These are phyloP conservation scores for Cantharis rufa DNA, from an alignment of 2,888 invertebrate species.

Conservation along the genomic window DNA sequence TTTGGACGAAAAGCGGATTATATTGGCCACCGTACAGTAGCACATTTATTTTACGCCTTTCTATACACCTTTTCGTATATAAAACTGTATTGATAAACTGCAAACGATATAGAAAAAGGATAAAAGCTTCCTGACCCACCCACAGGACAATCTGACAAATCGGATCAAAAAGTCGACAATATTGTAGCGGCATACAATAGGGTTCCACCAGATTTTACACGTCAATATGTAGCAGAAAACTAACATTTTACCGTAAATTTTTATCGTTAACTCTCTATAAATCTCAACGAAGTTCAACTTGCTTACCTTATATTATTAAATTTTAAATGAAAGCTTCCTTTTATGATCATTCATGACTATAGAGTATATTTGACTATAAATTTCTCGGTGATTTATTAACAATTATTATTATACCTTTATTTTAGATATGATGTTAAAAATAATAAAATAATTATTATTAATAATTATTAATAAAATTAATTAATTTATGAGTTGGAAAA, in stretches of 20 bases:
- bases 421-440: no score
- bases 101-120: conserved; percentile 55
- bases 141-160: conserved; percentile 57
- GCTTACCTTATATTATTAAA: background rate
- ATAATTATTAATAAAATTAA: no score
- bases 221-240: conserved; percentile 44
- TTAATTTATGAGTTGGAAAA: background rate
- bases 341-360: background rate
- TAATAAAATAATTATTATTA: no score
- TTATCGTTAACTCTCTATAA: conserved; percentile 10
- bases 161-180: conserved; percentile 60
- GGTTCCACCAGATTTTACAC: conserved; percentile 52
- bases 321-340: background rate
- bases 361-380: no score
- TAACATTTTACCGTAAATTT: conserved; percentile 16
- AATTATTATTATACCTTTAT: no score
- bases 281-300: background rate
- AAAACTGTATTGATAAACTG: conserved; percentile 38
- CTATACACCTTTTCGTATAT: conserved; percentile 3
- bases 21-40: conserved; percentile 44
- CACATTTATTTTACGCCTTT: conserved; percentile 20
- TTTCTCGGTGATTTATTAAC: no score
- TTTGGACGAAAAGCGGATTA: conserved; percentile 56
- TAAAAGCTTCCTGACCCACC: conserved; percentile 55
- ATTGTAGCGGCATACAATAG: conserved; percentile 56